Evolutionary conservation across 1,140 invertebrate genomes (phyloP).

Genomic region (Streblospio benedicti): DNA sequence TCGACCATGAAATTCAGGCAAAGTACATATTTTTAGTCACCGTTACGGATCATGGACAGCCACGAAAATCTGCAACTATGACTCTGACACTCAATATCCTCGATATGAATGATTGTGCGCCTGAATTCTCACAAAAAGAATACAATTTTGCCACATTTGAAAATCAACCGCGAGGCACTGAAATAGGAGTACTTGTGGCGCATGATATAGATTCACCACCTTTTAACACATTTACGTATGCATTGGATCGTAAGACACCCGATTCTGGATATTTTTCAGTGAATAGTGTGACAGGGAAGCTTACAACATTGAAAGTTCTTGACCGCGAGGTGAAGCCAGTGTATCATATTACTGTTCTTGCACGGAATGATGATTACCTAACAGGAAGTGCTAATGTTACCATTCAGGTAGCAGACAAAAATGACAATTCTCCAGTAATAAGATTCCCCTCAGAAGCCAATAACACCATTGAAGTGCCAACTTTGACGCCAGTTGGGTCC

Average conservation of each 20-base stretch:
- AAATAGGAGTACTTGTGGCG: neutral
- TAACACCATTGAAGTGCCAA: slow-evolving; percentile 11
- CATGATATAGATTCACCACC: slow-evolving; percentile 8
- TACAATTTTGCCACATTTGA: slow-evolving; percentile 13
- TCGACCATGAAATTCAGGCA: slow-evolving; percentile 14
- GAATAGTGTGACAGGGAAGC: slow-evolving; percentile 3
- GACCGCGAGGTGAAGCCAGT: slow-evolving; percentile 5
- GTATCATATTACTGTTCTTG: slow-evolving; percentile 5
- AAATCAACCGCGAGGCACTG: neutral
- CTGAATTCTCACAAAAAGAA: slow-evolving; percentile 7
- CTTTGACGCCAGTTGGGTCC: neutral
- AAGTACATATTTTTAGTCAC: slow-evolving; percentile 2
- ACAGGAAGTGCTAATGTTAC: slow-evolving; percentile 4
- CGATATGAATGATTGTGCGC: slow-evolving; percentile 13
- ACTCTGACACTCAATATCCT: slow-evolving; percentile 2
- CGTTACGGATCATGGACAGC: slow-evolving; percentile 8
- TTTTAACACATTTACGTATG: slow-evolving; percentile 1
- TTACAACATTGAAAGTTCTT: neutral
- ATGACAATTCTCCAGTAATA: slow-evolving; percentile 17
- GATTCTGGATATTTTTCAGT: slow-evolving; percentile 1
- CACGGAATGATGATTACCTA: neutral
- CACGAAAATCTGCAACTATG: neutral
- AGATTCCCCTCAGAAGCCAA: slow-evolving; percentile 11
- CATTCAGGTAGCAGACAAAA: slow-evolving; percentile 15
- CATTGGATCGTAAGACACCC: neutral